These are phyloP conservation scores for Oenanthe melanoleuca DNA, from an alignment of 2,113 vertebrate genomes.

Conservation along the genomic window DNA sequence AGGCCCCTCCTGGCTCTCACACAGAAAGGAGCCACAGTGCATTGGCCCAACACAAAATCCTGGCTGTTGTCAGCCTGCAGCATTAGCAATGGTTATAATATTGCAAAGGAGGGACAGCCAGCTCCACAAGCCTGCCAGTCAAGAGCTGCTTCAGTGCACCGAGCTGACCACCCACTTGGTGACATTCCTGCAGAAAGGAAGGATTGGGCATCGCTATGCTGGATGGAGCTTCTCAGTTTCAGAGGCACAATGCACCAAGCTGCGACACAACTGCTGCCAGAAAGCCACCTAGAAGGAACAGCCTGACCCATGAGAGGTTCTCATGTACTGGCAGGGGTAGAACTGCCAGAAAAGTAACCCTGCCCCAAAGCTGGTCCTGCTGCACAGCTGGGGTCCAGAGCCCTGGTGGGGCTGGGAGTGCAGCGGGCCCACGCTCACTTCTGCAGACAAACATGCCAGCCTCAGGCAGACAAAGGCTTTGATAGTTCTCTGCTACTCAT, in stretches of 20 bases:
- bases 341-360: background rate
- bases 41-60: background rate
- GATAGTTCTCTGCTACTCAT: constrained; percentile 4
- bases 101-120: background rate
- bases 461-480: background rate
- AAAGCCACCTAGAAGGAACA: background rate
- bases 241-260: background rate
- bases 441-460: background rate
- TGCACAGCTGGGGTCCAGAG: background rate
- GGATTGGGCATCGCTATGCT: accelerated
- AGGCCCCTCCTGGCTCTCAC: background rate
- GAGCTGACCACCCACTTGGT: background rate
- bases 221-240: background rate
- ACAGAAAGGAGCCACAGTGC: accelerated
- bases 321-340: background rate
- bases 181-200: background rate
- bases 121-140: background rate
- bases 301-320: background rate
- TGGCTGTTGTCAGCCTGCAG: background rate
- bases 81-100: background rate
- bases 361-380: background rate
- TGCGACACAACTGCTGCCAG: background rate
- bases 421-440: background rate
- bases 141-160: background rate
- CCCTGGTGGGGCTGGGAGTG: background rate